Evolutionary conservation across 2,113 vertebrate species (phyloP), one percentile per base, ranked within the genome.

Genomic region (Pterocles gutturalis): DNA sequence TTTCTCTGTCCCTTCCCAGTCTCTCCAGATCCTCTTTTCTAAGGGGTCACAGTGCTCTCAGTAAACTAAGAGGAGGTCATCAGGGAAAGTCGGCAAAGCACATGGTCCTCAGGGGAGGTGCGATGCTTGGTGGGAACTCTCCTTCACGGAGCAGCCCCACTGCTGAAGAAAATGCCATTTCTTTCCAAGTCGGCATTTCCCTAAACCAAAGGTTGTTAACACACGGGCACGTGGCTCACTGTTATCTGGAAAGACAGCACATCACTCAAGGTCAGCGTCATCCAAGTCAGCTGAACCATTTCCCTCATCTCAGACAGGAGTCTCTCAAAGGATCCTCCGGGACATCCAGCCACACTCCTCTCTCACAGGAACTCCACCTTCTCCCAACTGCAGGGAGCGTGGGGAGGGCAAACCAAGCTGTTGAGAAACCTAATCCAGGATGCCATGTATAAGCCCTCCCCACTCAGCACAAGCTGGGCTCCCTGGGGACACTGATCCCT

Each of bases 221-320:
- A 83, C 83, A 66, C 0, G 2, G 69, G 57, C 67, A 85, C 69
- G 82, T 58, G 11, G 65, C 76, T 90, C 93, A 51, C 36, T 58
- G 43, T 87, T 97, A 96, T 93, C 90, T 77, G 83, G 45, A 83
- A 91, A 60, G 94, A 96, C 94, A 93, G 89, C 81, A 79, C 82
- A 89, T 97, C 95, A 58, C 55, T 96, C 93, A 93, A 17, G 26
- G 82, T 95, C 95, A 98, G 76, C 20, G 2, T 95, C 96, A 95
- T n/a, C 62, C 36, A 90, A 41, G 13, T 84, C 87, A 95, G 90
- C 93, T 78, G 67, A 96, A 90, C 69, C 65, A 90, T 38, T 54
- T 90, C 51, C 51, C 34, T 89, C 13, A 7, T 46, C 65, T 83
- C 75, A 87, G 57, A 71, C 41, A 41, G n/a, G 53, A 65, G 18